Base-by-base conservation (phyloP, 2,888 invertebrate genomes). In the Itoplectis maculator region DNA sequence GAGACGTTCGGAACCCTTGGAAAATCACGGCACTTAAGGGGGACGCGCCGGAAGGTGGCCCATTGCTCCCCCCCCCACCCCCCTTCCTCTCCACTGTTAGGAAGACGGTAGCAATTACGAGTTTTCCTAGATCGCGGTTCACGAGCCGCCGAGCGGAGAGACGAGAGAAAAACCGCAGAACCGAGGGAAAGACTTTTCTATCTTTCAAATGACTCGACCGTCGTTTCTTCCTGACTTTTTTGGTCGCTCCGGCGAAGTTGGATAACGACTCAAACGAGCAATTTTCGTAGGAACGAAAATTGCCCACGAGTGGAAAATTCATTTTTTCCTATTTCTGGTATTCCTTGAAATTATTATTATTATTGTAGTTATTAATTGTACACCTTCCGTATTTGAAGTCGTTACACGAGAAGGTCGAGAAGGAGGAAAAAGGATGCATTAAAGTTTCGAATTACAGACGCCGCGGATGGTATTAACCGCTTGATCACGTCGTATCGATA, bases 271-370 rank as follows among this genome's bases (percentile, higher is more conserved):
- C 68, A 49, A 23, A 40, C 49, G 69, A 69, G 61, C 61, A 69
- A 77, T 77, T 77, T 68, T 37, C 29, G 69, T n/a, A n/a, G n/a
- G n/a, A n/a, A n/a, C n/a, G 69, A 59, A 77, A 77, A 68, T 77
- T 77, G 69, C 49, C 61, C 61, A 51, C 59, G 59, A 77, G 76
- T 69, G 72, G 72, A 59, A 73, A 23, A 73, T 78, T 78, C 18
- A 40, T 63, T 78, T 72, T 70, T 54, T 54, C 42, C 51, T 15
- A 23, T 15, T 70, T 35, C 23, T 20, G n/a, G n/a, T n/a, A 13
- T 65, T 23, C 13, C 49, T 6, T 40, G 20, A 51, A 51, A 63
- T 65, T 74, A 65, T 47, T 37, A 59, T 76, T 61, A 76, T 18
- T 76, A 37, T 68, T 37, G 56, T 37, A 23, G 68, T 49, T 37